phyloP scores from a whole-genome alignment of 2,797 vertebrate genomes.

The Pitangus sulphuratus region DNA sequence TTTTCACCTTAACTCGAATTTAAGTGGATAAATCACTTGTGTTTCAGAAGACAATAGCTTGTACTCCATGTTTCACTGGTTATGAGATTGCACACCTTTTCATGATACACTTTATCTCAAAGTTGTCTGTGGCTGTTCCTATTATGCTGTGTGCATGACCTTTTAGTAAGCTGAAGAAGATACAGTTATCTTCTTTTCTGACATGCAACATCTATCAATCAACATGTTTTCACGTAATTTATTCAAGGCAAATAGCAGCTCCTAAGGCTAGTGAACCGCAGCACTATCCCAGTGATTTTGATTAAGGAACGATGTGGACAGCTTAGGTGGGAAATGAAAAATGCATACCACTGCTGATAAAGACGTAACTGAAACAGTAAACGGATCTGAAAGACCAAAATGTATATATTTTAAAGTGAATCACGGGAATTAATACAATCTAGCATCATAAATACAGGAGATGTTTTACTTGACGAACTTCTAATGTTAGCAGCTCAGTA shows the following conservation, averaged over 20 bases:
- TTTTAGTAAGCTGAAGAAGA: constrained; percentile 95
- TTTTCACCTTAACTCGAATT: constrained; percentile 53
- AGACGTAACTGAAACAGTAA: constrained; percentile 79
- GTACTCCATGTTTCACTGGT: constrained; percentile 74
- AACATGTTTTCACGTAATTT: constrained; percentile 87
- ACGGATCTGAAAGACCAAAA: constrained; percentile 69
- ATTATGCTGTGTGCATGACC: constrained; percentile 93
- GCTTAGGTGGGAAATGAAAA: constrained; percentile 83
- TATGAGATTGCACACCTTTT: constrained; percentile 75
- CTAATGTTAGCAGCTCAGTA: constrained; percentile 76
- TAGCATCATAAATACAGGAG: constrained; percentile 73
- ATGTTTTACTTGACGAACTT: constrained; percentile 78
- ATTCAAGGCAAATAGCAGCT: constrained; percentile 88
- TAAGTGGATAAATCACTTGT: constrained; percentile 78
- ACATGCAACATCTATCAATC: constrained; percentile 97
- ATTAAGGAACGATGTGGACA: constrained; percentile 82
- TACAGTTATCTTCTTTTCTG: constrained; percentile 97
- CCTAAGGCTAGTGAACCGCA: constrained; percentile 84
- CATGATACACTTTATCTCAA: constrained; percentile 77
- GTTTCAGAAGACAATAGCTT: constrained; percentile 77
- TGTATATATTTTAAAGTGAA: constrained; percentile 51
- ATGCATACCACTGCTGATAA: constrained; percentile 80
- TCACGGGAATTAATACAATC: constrained; percentile 66
- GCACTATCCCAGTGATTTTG: constrained; percentile 83
- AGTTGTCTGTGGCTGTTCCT: constrained; percentile 91